Evolutionary conservation across 1,140 invertebrate genomes (phyloP).

Genomic region (Drosophila tristis): DNA sequence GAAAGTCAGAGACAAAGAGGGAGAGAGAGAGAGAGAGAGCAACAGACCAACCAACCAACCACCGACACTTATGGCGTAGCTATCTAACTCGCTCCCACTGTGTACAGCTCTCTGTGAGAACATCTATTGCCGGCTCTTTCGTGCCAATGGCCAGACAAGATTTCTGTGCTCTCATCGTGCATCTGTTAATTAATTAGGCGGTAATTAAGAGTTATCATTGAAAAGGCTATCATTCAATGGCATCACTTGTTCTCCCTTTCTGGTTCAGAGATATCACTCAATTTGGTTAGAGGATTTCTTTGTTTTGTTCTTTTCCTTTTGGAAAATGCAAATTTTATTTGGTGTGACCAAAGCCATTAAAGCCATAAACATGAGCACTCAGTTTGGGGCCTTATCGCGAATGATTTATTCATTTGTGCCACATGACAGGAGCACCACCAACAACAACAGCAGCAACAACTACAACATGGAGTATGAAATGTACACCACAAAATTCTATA

Average conservation of each 20-base stretch:
- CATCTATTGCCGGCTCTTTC: slow-evolving; percentile 53
- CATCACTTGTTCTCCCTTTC: slow-evolving; percentile 18
- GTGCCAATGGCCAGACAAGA: slow-evolving; percentile 1
- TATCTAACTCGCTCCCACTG: slow-evolving; percentile 46
- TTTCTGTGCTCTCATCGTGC: slow-evolving; percentile 33
- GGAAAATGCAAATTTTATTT: slow-evolving; percentile 49
- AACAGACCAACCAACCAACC: slow-evolving; percentile 24
- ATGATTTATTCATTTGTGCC: slow-evolving; percentile 73
- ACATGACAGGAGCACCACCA: slow-evolving; percentile 28
- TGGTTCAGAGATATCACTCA: slow-evolving; percentile 2
- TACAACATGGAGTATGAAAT: slow-evolving; percentile 32
- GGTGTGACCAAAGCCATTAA: slow-evolving; percentile 55
- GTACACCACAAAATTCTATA: slow-evolving; percentile 43
- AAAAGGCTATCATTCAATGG: slow-evolving; percentile 43
- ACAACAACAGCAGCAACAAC: slow-evolving; percentile 30
- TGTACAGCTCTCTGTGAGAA: slow-evolving; percentile 29
- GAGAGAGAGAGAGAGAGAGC: not conserved
- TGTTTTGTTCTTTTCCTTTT: slow-evolving; percentile 11
- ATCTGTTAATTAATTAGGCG: slow-evolving; percentile 74
- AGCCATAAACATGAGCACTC: slow-evolving; percentile 54
- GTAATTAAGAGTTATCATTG: slow-evolving; percentile 75
- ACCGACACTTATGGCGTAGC: slow-evolving; percentile 57
- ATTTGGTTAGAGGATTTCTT: slow-evolving; percentile 7
- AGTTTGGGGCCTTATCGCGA: slow-evolving; percentile 61
- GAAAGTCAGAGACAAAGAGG: slow-evolving; percentile 30